Base-by-base conservation (phyloP, 2,888 invertebrate genomes). In the Muschampia plurimacula region DNA sequence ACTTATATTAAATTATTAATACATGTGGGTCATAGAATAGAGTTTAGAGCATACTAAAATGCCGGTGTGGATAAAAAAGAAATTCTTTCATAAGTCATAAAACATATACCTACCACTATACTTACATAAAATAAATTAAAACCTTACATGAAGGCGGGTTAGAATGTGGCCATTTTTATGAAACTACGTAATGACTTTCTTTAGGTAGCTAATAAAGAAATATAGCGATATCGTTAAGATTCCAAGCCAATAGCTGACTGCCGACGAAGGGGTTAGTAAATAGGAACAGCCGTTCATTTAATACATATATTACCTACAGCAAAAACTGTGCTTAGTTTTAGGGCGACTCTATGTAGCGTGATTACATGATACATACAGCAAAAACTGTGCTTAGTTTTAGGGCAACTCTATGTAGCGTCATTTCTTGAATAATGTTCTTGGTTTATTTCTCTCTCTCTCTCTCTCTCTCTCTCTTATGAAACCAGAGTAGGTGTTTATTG, bases 191-290 rank as follows among this genome's bases (percentile, higher is more conserved):
- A 59, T 70, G 70, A 46, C 64, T 65, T 70, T 64, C 57, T 64
- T 44, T 57, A 65, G 69, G 55, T 39, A 15, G 15, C 2, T 32
- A 69, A 46, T 15, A 55, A 32, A 65, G 41, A 28, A 15, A 28
- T 57, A 28, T 57, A 22, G 69, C 63, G 55, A 49, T 69, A 69
- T 64, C 52, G 69, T 63, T 63, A 69, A 69, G 39, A 69, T 69
- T 69, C 39, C 52, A 13, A 12, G 55, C 64, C 63, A 69, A 64
- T 69, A 64, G 69, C 69, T 64, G 44, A 64, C 63, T 63, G 52
- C 55, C 12, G 28, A 46, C 15, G 15, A 55, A 55, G 55, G 57
- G 69, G 52, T 62, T 22, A 41, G 63, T 69, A 69, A 13, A 69
- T 64, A 64, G 52, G 52, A 22, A 69, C 64, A 64, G 41, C 44